These are phyloP conservation scores for Brachypalpus laphriformis DNA, from an alignment of 2,888 invertebrate species.

Conservation along the genomic window DNA sequence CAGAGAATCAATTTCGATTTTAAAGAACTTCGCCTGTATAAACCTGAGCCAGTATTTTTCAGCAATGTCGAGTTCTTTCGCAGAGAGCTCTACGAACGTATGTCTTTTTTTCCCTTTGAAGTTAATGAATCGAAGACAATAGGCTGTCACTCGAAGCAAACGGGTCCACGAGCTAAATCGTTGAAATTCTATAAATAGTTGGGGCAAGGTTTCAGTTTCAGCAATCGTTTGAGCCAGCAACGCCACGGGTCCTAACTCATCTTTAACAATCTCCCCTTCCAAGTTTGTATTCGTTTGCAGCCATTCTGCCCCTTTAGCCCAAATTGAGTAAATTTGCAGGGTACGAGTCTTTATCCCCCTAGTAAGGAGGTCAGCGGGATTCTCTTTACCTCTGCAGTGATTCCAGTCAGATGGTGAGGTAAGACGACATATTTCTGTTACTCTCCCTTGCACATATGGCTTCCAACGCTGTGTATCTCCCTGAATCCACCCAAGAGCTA, in stretches of 20 bases:
- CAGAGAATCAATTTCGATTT: background rate
- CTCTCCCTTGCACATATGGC: background rate
- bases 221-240: background rate
- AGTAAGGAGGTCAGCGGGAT: conserved; percentile 2
- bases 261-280: background rate
- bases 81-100: background rate
- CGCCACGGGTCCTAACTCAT: too few relatives aligned
- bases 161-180: background rate
- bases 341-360: background rate
- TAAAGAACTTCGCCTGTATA: background rate
- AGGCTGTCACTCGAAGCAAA: background rate
- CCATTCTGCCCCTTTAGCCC: background rate
- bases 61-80: too few relatives aligned
- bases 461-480: background rate
- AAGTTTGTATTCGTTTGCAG: background rate
- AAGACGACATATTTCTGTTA: conserved; percentile 8
- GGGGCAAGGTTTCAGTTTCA: background rate
- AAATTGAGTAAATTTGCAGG: background rate
- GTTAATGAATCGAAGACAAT: background rate
- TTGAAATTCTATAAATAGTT: background rate
- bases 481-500: conserved; percentile 1
- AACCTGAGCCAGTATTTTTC: background rate
- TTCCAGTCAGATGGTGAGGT: conserved; percentile 29
- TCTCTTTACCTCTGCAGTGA: conserved; percentile 17
- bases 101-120: background rate